Conservation (phyloP, 37 sponge, comb jelly and placozoan genomes). For the Beroe ovata region DNA sequence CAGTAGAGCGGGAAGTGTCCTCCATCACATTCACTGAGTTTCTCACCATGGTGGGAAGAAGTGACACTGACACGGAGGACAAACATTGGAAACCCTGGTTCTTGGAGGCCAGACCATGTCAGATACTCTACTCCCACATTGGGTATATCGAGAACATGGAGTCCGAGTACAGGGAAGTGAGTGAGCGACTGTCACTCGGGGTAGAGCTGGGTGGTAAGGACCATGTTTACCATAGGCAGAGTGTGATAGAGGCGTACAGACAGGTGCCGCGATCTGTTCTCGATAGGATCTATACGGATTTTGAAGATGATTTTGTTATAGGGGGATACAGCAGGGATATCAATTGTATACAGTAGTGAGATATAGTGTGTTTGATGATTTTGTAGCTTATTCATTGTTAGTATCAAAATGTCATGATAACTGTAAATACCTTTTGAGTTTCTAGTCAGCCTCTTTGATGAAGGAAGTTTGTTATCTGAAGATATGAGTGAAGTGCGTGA, state of each 20-base stretch:
- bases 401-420: too few species aligned
- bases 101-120: neutral
- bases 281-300: neutral
- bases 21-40: constrained; percentile 32
- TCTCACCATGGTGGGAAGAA: neutral
- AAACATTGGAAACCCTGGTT: constrained; percentile 58
- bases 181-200: neutral
- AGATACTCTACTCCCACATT: neutral
- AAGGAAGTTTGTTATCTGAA: too few species aligned
- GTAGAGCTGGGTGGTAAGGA: neutral
- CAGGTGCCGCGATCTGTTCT: neutral
- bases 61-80: constrained; percentile 11
- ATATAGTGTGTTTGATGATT: too few species aligned
- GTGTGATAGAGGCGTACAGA: neutral
- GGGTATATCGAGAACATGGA: constrained; percentile 44
- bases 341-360: neutral
- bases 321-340: constrained; percentile 27
- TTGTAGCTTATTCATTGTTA: too few species aligned
- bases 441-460: too few species aligned
- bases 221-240: too few species aligned
- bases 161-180: neutral
- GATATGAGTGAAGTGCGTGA: too few species aligned
- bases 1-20: neutral
- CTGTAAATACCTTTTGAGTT: too few species aligned
- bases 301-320: constrained; percentile 26